Base-by-base conservation (phyloP, 2,113 vertebrate species). In the Notechis scutatus region DNA sequence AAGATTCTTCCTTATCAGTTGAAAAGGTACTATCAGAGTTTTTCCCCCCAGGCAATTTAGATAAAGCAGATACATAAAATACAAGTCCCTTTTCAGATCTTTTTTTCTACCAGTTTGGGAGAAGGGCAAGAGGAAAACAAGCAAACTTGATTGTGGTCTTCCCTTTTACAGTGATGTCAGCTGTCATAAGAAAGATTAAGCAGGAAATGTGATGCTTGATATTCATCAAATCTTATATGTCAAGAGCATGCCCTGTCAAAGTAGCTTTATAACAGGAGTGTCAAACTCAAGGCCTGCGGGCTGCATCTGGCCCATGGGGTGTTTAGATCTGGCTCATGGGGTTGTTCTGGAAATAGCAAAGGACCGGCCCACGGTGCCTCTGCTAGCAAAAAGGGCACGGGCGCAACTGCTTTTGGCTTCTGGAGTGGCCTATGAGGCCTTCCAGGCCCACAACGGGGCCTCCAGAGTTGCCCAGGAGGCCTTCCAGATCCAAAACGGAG, bases 1-100 rank as follows among this genome's bases (percentile, higher is more conserved):
- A 99, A 99, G 98, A 99, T 99, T 96, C 98, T 99, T 95, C 99
- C 99, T 8, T 99, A 99, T 94, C 99, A 99, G 95, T 98, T 99
- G 92, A 99, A 99, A 98, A 99, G 99, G 99, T 99, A 98, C 29
- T 94, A 81, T 39, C 34, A 42, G 18, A 39, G 7, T 74, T 74
- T 20, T 9, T 3, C 3, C 1, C 61, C 61, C 50, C 3, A n/a
- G n/a, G 26, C 86, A 54, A n/a, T 54, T 87, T 54, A 42, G 18
- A 42, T 81, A 81, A 87, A 54, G 14, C 26, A 47, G 11, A 26
- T 26, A 50, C 45, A 50, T 54, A 52, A 14, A 87, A 52, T n/a
- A 14, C 50, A 87, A 23, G 18, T 2, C 50, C 6, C 86, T 45
- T 50, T 88, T 88, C 87, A 88, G 86, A 87, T 7, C 14, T 18